Evolutionary conservation across 64 coral and sea anemone genomes (phyloP), one percentile per base, ranked within the genome.

Genomic region (Acropora yongei): DNA sequence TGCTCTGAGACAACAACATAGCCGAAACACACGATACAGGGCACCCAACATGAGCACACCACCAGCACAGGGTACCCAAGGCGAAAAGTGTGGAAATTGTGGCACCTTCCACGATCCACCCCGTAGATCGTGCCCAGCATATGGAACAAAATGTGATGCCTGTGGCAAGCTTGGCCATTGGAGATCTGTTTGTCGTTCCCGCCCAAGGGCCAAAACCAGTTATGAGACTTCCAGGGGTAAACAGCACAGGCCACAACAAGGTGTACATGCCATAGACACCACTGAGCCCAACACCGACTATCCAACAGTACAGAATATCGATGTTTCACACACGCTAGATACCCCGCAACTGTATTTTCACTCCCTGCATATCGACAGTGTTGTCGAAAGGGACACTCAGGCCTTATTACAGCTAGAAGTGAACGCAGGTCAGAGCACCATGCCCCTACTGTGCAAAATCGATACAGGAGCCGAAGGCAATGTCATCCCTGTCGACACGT

Each of bases 61-160:
- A 4, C 41, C 46, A 80, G 46, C 14, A 61, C 50, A 66, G 78
- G 57, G 48, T 17, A 68, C 57, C 76, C 88, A 82, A 57, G 67
- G 44, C 46, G 60, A 94, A 76, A 75, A 63, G 14, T 94, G 86
- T 89, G 80, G 92, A 77, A 94, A 94, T 39, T 94, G 86, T 94
- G 86, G 88, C 78, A 88, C 57, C 14, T 76, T 43, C 19, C 79
- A 89, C 46, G 42, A 75, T 63, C 71, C 77, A 80, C 61, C 92
- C 11, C 47, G 88, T 18, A 74, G 79, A 68, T 89, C 92, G 40
- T 94, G 87, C 42, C 92, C 72, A 40, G 87, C 87, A 65, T 94
- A 84, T n/a, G 76, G 83, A 17, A 94, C 39, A n/a, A 79, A 49
- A 49, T 94, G 80, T 49, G 73, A 89, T 46, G 65, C 47, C 49